Evolutionary conservation across 2,113 vertebrate species (phyloP).

Genomic region (Dromas ardeola): DNA sequence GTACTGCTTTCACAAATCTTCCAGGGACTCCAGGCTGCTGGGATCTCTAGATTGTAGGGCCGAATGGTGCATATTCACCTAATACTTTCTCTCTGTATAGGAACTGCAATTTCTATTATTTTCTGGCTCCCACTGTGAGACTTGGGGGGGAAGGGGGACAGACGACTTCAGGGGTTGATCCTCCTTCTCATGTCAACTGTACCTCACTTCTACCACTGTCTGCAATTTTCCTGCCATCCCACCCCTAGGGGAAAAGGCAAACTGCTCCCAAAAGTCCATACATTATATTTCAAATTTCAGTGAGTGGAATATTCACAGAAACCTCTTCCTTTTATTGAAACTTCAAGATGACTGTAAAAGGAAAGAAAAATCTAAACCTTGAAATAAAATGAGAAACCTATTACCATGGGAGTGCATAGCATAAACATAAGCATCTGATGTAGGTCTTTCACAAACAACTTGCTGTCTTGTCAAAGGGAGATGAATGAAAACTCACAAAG

Average conservation of each 20-base stretch:
- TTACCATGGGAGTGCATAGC: background rate
- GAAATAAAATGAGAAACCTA: conserved; percentile 15
- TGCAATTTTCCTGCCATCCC: background rate
- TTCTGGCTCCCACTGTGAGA: background rate
- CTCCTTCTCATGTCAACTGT: background rate
- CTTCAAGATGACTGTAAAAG: background rate
- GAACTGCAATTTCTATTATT: background rate
- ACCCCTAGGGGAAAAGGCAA: background rate
- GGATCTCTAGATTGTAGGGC: background rate
- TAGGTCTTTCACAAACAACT: conserved; percentile 12
- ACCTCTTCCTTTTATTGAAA: background rate
- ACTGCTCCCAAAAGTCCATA: background rate
- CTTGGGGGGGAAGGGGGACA: background rate
- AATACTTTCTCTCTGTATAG: background rate
- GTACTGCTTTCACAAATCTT: background rate
- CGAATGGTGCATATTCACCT: background rate
- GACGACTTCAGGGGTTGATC: background rate
- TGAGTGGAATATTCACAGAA: background rate
- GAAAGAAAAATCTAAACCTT: background rate
- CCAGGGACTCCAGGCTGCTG: background rate
- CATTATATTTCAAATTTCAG: background rate
- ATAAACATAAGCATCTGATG: conserved; percentile 30
- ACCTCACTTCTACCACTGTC: background rate
- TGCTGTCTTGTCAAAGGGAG: conserved; percentile 16
- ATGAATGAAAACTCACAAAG: conserved; percentile 42